Percentiles rank a stretch among this genome's conserved stretches.
Conservation (phyloP, 2,888 invertebrate species). For the Drosophila cracens region DNA sequence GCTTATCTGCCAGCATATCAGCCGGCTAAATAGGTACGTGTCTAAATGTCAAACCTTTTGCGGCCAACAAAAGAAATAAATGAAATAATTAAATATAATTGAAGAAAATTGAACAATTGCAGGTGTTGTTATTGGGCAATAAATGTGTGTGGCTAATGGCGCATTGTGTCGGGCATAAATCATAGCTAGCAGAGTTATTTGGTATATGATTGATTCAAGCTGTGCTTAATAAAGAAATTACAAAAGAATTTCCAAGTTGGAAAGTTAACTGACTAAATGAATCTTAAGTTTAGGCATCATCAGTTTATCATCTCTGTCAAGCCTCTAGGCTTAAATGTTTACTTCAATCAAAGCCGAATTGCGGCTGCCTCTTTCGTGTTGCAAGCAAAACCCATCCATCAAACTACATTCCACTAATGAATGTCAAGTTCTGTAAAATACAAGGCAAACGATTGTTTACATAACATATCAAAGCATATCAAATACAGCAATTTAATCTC, state of each 20-base stretch:
- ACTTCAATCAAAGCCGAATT: not conserved
- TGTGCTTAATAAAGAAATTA: slow-evolving; percentile 3
- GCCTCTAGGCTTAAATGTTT: slow-evolving; percentile 1
- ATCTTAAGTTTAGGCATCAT: not conserved
- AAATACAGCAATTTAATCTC: slow-evolving; percentile 15
- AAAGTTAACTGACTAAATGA: not conserved
- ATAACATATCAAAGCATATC: slow-evolving; percentile 24
- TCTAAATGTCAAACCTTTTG: slow-evolving; percentile 52
- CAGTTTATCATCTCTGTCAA: not conserved
- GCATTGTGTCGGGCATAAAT: slow-evolving; percentile 53
- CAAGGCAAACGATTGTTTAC: slow-evolving; percentile 38
- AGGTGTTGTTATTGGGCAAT: slow-evolving; percentile 61
- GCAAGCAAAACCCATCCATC: slow-evolving; percentile 21
- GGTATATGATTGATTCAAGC: not conserved
- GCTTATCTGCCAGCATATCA: slow-evolving; percentile 28
- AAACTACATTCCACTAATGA: slow-evolving; percentile 30
- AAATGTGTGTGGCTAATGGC: slow-evolving; percentile 43
- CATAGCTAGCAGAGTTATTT: slow-evolving; percentile 20
- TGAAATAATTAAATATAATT: slow-evolving; percentile 22
- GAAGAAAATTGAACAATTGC: slow-evolving; percentile 23
- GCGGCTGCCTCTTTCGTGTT: slow-evolving; percentile 22
- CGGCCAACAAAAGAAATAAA: slow-evolving; percentile 36
- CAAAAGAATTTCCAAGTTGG: not conserved
- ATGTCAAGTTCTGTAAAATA: slow-evolving; percentile 29
- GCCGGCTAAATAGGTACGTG: slow-evolving; percentile 31